Base-by-base conservation (phyloP, 2,888 invertebrate genomes). In the Thera obeliscata region DNA sequence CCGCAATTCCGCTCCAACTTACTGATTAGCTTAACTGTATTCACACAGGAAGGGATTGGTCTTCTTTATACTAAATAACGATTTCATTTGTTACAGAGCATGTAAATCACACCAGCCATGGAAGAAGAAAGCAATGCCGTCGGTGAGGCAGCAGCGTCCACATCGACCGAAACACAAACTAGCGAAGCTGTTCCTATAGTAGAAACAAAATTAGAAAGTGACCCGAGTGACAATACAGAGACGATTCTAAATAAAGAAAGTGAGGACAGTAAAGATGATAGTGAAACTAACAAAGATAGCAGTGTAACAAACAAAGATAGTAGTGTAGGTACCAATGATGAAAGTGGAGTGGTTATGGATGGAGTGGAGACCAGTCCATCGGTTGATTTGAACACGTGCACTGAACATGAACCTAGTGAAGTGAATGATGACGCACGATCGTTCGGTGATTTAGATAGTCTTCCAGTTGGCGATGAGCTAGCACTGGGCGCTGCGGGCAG, bases 401-500 rank as follows among this genome's bases (percentile, higher is more conserved):
- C 82, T 2, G 89, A 84, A 67, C 84, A 83, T 8, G 91, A 88
- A 56, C 79, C 83, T 7, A 85, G 87, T 71, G 93, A 93, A 78
- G 84, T 81, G 46, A 87, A 87, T 61, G 93, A 93, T 50, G 93
- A 93, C 69, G 89, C 86, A n/a, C 81, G 91, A 49, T 91, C 93
- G 4, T 71, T 92, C 55, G 89, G 88, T 0, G 93, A 93, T 71
- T 78, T 92, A 55, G 92, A 92, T 69, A 91, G 93, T 71, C 80
- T 92, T 72, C 92, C 91, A n/a, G 90, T 84, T 1, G 91, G 85
- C 1, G 92, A 93, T 65, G 93, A 93, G 70, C 75, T 91, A 12
- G 88, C 74, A 7, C 81, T 92, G 49, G 89, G 90, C 36, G 90
- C 94, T 70, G 96, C 96, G 70, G 97, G 97, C 67, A 97, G 96